Conservation (phyloP, 2,113 vertebrate species). For the Ophiodon elongatus region DNA sequence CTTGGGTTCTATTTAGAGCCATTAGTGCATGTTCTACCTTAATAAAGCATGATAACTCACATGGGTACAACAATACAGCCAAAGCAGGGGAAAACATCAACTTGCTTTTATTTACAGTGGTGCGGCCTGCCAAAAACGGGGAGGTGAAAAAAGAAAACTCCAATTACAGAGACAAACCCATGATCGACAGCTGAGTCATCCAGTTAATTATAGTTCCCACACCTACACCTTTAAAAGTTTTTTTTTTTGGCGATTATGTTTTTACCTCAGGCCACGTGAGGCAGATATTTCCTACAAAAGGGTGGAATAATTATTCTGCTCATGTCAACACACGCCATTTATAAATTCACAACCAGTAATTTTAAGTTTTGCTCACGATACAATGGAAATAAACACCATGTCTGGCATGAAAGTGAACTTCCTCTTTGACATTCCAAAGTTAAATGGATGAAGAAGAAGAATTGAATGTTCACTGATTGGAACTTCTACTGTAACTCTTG, state of each 20-base stretch:
- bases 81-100: not conserved
- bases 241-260: conserved; percentile 27
- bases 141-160: conserved; percentile 46
- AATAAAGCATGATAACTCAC: not conserved
- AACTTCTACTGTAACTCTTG: not conserved
- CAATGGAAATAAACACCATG: not conserved
- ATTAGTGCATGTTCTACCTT: not conserved
- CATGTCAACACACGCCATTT: not conserved
- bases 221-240: conserved; percentile 5
- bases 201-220: conserved; percentile 46
- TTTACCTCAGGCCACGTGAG: conserved; percentile 13
- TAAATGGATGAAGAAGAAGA: too few relatives aligned
- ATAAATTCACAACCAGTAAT: not conserved
- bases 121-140: not conserved
- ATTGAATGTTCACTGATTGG: not conserved
- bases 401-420: not conserved
- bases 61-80: not conserved
- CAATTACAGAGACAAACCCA: conserved; percentile 9
- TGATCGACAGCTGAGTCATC: conserved; percentile 35
- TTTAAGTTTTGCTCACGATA: not conserved
- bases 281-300: not conserved
- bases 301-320: not conserved
- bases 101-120: not conserved
- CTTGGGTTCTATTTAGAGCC: not conserved
- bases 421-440: not conserved